Percentiles rank a stretch among this genome's conserved stretches.
phyloP scores from a whole-genome alignment of 1,140 invertebrate genomes.

The Colletes latitarsis region DNA sequence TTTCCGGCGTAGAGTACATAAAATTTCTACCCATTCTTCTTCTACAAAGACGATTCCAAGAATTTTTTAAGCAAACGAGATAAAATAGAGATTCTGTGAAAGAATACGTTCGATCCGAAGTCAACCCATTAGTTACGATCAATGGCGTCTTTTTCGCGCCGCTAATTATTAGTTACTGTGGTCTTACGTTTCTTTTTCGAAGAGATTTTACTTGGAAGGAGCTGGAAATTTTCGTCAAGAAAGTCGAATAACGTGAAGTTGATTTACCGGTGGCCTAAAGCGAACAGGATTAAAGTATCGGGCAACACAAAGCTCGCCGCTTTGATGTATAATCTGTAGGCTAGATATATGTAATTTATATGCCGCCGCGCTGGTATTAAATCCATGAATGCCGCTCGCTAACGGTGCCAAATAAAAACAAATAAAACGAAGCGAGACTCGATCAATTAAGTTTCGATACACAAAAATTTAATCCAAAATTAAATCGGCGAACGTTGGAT shows the following conservation, averaged over 20 bases:
- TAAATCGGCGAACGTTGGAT: not conserved
- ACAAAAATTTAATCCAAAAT: not conserved
- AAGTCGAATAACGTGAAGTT: too few species aligned
- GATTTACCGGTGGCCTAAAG: not conserved
- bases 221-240: too few species aligned
- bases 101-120: too few species aligned
- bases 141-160: too few species aligned
- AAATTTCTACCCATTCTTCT: not conserved
- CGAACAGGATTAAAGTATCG: constrained; percentile 4
- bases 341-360: not conserved
- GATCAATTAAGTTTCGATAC: not conserved
- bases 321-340: not conserved
- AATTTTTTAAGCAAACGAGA: too few species aligned
- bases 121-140: too few species aligned
- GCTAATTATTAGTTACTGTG: too few species aligned
- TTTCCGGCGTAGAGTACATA: not conserved
- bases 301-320: not conserved
- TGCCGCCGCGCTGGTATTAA: not conserved
- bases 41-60: too few species aligned
- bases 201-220: too few species aligned
- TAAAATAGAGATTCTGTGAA: too few species aligned
- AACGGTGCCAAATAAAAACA: not conserved
- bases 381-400: not conserved
- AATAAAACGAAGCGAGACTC: not conserved
- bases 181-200: too few species aligned